These are phyloP conservation scores for Microcebus jonahi DNA, from an alignment of 2,113 vertebrate species.

Conservation along the genomic window DNA sequence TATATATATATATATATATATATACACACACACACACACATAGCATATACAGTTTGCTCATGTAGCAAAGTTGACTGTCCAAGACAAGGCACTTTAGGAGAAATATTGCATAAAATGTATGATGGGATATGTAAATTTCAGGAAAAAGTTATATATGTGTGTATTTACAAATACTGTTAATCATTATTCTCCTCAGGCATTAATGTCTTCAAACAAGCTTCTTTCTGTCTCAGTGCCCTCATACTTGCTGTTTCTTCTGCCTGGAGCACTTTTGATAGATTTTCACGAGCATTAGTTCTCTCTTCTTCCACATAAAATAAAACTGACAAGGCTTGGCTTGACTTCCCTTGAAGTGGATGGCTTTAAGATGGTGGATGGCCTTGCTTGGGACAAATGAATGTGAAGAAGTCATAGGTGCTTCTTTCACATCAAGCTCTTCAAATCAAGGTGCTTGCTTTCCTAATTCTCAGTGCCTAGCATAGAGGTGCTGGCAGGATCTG, in stretches of 20 bases:
- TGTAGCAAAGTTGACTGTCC: not conserved
- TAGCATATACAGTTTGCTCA: not conserved
- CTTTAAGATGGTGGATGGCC: not conserved
- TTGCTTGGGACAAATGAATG: not conserved
- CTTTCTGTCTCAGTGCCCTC: not conserved
- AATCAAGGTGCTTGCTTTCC: not conserved
- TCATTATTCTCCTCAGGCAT: not conserved
- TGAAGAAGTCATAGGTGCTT: not conserved
- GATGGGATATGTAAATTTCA: not conserved
- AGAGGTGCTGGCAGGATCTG: not conserved
- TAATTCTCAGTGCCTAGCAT: not conserved
- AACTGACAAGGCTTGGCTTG: not conserved
- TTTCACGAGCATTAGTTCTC: not conserved
- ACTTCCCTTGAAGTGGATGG: not conserved
- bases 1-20: no score
- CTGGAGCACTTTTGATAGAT: not conserved
- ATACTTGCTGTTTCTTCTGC: not conserved
- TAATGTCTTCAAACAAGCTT: not conserved
- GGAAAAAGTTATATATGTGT: not conserved
- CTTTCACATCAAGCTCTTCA: not conserved
- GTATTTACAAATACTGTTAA: not conserved
- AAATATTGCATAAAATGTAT: not conserved
- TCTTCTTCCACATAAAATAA: not conserved
- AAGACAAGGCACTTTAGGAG: not conserved
- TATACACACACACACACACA: no score